Evolutionary conservation across 92 coral and sea anemone species (phyloP), one percentile per base, ranked within the genome.

Genomic region (Pocillopora grandis): DNA sequence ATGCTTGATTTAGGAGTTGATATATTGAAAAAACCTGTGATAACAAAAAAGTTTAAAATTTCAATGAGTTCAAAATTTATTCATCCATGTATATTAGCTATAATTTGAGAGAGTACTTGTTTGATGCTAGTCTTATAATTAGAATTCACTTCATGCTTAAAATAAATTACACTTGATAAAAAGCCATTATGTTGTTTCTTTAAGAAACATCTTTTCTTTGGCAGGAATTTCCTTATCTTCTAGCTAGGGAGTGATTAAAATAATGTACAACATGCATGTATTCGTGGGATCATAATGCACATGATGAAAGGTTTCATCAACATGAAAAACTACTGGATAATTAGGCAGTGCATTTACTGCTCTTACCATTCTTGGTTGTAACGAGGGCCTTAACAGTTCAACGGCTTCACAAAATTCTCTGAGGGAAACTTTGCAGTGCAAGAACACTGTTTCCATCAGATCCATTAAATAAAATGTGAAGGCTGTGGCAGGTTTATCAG

Each of bases 351-450:
- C n/a, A 62, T 16, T 14, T 56, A n/a, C 56, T 55, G 42, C 16
- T 1, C 63, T 62, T 77, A 77, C 84, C 65, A 69, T 33, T 37
- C 68, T 85, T n/a, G 88, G 88, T 31, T 63, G 83, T 62, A 77
- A 17, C 17, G 77, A 62, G 42, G 88, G 80, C 61, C 68, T 77
- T 63, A 66, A 52, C 42, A 31, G 48, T 18, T 66, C 85, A 42
- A 86, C 33, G 10, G 60, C 62, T 19, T 86, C 89, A 13, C 73
- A 36, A 42, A 86, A 86, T 12, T 86, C 82, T 33, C 48, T 79
- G 10, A 86, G 74, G 21, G 89, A 72, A 10, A 86, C 89, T 71
- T 86, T 81, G n/a, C 80, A 76, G 33, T 77, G 76, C 17, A 85
- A 12, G 12, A 85, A 73, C 62, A 85, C 48, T 8, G 23, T n/a